Evolutionary conservation across 2,113 vertebrate genomes (phyloP).

Genomic region (Ceyx melanurus): DNA sequence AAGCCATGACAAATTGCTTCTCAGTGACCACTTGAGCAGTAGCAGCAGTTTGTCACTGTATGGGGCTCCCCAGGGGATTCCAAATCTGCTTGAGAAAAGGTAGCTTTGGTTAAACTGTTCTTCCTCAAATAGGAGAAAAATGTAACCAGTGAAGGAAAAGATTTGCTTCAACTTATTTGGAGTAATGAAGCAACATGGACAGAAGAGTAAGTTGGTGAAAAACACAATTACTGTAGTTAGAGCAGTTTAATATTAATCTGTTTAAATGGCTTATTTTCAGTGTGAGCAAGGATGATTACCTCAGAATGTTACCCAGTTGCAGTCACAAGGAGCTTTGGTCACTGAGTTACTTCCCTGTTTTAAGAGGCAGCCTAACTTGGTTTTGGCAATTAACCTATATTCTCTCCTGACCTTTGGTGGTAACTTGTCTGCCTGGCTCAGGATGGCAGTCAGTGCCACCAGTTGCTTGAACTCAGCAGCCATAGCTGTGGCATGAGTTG

Average conservation of each 20-base stretch:
- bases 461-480: neutral
- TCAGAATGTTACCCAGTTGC: neutral
- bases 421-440: neutral
- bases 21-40: neutral
- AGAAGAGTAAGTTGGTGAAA: neutral
- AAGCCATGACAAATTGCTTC: neutral
- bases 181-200: neutral
- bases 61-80: neutral
- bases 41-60: neutral
- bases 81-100: neutral
- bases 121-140: neutral
- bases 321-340: neutral
- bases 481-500: neutral
- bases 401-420: neutral
- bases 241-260: neutral
- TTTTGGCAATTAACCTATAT: neutral
- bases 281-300: neutral
- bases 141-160: neutral
- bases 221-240: neutral
- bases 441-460: neutral
- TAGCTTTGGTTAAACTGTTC: rapidly evolving
- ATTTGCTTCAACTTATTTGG: neutral
- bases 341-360: neutral
- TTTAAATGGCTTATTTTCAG: neutral
- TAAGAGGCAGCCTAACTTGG: neutral